A percentile compares a stretch with the other conserved stretches of the same genome.
Evolutionary conservation across 2,797 vertebrate species (phyloP).

Genomic region (Sus cebifrons): DNA sequence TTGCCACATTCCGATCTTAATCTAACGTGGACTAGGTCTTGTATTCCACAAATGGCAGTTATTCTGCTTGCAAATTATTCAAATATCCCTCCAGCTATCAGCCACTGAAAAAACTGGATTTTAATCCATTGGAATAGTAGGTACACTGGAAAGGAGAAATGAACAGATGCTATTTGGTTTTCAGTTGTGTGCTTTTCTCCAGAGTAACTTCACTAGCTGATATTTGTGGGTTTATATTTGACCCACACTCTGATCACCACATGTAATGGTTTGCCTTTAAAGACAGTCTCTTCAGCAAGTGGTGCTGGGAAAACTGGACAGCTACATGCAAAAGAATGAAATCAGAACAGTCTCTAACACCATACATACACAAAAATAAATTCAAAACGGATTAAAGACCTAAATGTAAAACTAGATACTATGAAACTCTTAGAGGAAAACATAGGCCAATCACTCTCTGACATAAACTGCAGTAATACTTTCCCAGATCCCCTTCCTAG

Average conservation of each 20-base stretch:
- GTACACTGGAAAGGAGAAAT: background rate
- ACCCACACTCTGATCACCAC: background rate
- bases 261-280: background rate
- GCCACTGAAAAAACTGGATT: background rate
- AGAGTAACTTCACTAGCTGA: background rate
- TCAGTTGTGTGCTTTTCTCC: slow-evolving; percentile 7
- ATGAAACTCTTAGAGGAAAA: too few species aligned
- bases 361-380: too few species aligned
- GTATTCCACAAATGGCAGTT: background rate
- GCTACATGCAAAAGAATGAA: too few species aligned
- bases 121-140: background rate
- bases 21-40: background rate
- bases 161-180: background rate
- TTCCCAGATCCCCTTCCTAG: too few species aligned
- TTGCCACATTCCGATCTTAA: background rate
- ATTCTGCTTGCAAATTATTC: background rate
- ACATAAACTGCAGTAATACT: too few species aligned
- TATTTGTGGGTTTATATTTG: background rate
- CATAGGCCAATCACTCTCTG: too few species aligned
- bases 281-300: too few species aligned
- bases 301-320: too few species aligned
- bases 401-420: too few species aligned
- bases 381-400: too few species aligned
- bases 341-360: too few species aligned
- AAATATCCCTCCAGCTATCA: background rate